Evolutionary conservation across 2,797 vertebrate species (phyloP), one percentile per base, ranked within the genome.

Genomic region (Pachyuromys duprasi): DNA sequence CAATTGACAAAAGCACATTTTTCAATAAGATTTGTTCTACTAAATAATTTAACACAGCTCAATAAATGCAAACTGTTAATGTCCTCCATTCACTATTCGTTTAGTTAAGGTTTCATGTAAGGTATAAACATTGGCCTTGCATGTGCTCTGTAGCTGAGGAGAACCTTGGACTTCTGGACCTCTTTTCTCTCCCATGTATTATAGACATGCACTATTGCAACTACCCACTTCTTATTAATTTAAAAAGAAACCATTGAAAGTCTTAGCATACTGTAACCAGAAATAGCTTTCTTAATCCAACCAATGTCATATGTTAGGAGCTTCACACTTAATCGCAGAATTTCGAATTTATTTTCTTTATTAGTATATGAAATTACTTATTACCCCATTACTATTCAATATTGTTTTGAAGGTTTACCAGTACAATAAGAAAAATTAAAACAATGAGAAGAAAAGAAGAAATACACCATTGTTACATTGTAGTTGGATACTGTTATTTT

Each of bases 351-450:
- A 42, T 60, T 84, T 92, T 3, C 24, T 88, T 94, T 53, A 91
- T 49, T 88, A 89, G 39, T 9, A 90, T 26, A 36, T 65, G 24
- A 96, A 95, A 86, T 75, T 81, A 55, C 45, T 76, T 15, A 76
- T 80, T 93, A 70, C 39, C 1, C 1, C 11, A 55, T 36, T 79
- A 92, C 15, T 76, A 72, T 65, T 88, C 65, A 88, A 79, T 26
- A n/a, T 83, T 80, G 75, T 18, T 80, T 33, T 60, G 5, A 39
- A 49, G 15, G 70, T 31, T 33, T 84, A n/a, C 31, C 13, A 84
- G 22, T 45, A 88, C 22, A 63, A 36, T 57, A 88, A 92, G 39
- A 90, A 87, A 92, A 20, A 87, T 57, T 55, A 24, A 81, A 91
- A 75, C 31, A 57, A 89, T 49, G 6, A 62, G 67, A 91, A 86